Percentiles rank a stretch among this genome's conserved stretches.
phyloP scores from a whole-genome alignment of 1,140 invertebrate species.

The Pteromalus puparum region DNA sequence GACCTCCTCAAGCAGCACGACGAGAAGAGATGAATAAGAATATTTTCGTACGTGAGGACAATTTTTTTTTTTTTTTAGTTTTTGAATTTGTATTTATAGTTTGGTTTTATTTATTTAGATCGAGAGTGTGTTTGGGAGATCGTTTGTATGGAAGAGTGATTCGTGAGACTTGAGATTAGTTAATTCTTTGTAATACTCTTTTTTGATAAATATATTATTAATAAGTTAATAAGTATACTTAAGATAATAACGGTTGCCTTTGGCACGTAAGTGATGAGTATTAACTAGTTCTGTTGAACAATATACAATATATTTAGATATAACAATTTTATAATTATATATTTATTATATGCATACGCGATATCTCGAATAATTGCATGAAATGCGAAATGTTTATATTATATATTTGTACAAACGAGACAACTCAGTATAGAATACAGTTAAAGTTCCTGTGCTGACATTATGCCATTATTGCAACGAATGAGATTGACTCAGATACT shows the following conservation, averaged over 20 bases:
- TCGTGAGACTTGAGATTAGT: background rate
- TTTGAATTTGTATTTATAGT: background rate
- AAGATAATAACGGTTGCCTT: background rate
- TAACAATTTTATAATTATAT: background rate
- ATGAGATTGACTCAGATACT: background rate
- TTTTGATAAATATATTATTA: background rate
- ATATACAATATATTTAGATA: background rate
- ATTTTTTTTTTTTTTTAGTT: background rate
- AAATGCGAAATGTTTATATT: constrained; percentile 32
- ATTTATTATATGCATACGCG: background rate
- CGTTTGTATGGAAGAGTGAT: too few relatives aligned
- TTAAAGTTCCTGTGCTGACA: constrained; percentile 31
- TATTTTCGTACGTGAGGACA: background rate
- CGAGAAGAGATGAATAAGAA: constrained; percentile 59
- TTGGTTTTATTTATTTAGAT: too few relatives aligned
- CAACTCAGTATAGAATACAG: background rate
- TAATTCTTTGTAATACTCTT: background rate
- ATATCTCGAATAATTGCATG: background rate
- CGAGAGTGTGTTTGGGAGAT: too few relatives aligned
- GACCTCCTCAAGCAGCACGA: constrained; percentile 72
- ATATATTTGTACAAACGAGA: constrained; percentile 23
- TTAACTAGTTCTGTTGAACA: constrained; percentile 1
- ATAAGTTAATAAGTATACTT: background rate
- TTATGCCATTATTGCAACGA: background rate
- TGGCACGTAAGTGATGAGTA: background rate